These are phyloP conservation scores for Acipenser transmontanus DNA, from an alignment of 2,797 vertebrate species.

Conservation along the genomic window DNA sequence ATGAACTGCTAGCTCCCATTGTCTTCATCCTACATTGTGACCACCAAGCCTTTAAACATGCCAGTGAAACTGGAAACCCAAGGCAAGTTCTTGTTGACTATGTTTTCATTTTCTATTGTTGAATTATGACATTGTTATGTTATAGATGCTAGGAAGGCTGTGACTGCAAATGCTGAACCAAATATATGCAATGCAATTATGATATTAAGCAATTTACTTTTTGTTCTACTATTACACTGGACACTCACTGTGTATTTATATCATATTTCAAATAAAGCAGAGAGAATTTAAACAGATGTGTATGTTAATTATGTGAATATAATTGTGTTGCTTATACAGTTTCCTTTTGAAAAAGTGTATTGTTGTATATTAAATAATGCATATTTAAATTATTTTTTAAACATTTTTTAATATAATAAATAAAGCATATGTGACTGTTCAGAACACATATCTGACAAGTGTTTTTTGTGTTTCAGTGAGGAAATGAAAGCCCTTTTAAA, in stretches of 20 bases:
- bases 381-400: neutral
- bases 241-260: too few relatives aligned
- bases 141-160: too few relatives aligned
- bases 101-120: neutral
- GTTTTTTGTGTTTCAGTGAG: conserved; percentile 60
- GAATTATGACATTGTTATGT: neutral
- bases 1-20: conserved; percentile 91
- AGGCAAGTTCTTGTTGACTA: conserved; percentile 59
- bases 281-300: too few relatives aligned
- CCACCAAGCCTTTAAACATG: conserved; percentile 94
- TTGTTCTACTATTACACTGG: neutral
- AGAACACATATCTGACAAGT: neutral
- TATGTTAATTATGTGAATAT: too few relatives aligned
- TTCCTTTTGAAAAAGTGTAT: too few relatives aligned
- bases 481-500: conserved; percentile 90
- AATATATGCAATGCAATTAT: too few relatives aligned
- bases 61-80: conserved; percentile 85
- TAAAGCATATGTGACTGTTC: too few relatives aligned
- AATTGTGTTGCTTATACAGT: too few relatives aligned
- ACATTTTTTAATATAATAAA: too few relatives aligned
- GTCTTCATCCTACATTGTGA: conserved; percentile 94
- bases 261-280: too few relatives aligned
- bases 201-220: neutral
- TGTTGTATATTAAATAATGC: neutral
- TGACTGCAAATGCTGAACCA: too few relatives aligned